Evolutionary conservation across 2,888 invertebrate genomes (phyloP).

Genomic region (Drosophila heteroneura): DNA sequence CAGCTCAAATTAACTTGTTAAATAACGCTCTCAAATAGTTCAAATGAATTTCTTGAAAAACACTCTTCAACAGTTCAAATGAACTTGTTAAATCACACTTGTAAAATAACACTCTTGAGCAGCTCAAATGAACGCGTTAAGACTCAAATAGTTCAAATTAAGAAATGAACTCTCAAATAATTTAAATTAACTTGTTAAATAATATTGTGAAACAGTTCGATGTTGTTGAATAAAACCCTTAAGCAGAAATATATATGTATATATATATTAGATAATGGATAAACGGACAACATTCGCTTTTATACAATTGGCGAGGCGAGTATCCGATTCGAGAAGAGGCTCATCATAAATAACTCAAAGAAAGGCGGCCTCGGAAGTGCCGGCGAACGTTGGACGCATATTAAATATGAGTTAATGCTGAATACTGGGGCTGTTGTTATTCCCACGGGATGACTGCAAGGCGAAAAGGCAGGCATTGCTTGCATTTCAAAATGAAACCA

Average conservation of each 20-base stretch:
- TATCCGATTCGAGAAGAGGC: conserved; percentile 26
- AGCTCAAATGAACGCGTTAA: neutral
- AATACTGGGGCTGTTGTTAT: conserved; percentile 58
- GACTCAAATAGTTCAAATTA: neutral
- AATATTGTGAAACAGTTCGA: neutral
- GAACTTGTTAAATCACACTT: neutral
- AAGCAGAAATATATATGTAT: too few species aligned
- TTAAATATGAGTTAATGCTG: conserved; percentile 57
- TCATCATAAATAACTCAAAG: conserved; percentile 43
- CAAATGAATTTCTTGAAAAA: neutral
- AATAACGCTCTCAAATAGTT: neutral
- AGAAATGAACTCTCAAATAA: neutral
- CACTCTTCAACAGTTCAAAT: neutral
- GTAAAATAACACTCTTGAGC: neutral
- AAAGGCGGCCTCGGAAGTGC: conserved; percentile 63
- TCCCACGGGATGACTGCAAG: conserved; percentile 63
- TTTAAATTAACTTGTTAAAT: neutral
- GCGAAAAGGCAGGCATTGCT: conserved; percentile 14
- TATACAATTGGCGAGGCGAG: conserved; percentile 5
- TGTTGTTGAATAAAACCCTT: too few species aligned
- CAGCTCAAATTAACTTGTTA: too few species aligned
- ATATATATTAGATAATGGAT: neutral
- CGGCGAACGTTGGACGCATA: conserved; percentile 59
- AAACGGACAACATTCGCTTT: conserved; percentile 16
- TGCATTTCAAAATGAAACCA: conserved; percentile 34